phyloP scores from a whole-genome alignment of 2,797 vertebrate genomes.

The Allobates femoralis region DNA sequence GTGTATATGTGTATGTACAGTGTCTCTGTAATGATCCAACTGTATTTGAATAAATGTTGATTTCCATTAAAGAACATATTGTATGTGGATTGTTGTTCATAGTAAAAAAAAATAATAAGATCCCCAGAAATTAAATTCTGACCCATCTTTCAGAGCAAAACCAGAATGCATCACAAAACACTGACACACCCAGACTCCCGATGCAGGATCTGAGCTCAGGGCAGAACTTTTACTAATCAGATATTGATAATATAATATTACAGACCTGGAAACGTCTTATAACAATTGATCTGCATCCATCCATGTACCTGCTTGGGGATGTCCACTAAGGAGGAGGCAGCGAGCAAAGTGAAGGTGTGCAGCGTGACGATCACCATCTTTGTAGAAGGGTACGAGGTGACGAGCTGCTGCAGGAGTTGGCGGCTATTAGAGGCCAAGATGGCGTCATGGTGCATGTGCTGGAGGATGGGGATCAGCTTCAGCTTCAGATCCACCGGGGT shows the following conservation, averaged over 20 bases:
- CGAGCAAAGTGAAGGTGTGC: constrained; percentile 95
- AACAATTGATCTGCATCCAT: not conserved
- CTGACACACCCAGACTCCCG: too few species aligned
- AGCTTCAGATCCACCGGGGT: constrained; percentile 96
- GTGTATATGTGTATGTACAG: too few species aligned
- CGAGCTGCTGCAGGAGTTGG: constrained; percentile 91
- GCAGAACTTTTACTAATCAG: too few species aligned
- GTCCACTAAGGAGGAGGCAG: constrained; percentile 92
- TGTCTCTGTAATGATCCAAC: too few species aligned
- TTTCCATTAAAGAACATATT: too few species aligned
- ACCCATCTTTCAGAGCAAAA: too few species aligned
- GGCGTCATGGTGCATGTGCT: constrained; percentile 98
- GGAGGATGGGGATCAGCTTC: constrained; percentile 94
- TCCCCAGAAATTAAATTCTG: too few species aligned
- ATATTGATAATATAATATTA: not conserved
- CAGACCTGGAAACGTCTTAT: not conserved
- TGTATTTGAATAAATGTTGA: too few species aligned
- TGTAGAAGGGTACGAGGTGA: constrained; percentile 94
- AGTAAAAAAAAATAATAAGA: too few species aligned
- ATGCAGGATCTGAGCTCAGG: too few species aligned
- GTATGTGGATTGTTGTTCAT: too few species aligned
- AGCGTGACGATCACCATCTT: constrained; percentile 95
- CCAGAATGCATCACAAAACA: too few species aligned
- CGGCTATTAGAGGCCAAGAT: constrained; percentile 91
- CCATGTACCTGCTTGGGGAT: constrained; percentile 92